These are phyloP conservation scores for Temnothorax unifasciatus DNA, from an alignment of 2,888 invertebrate species.

Conservation along the genomic window DNA sequence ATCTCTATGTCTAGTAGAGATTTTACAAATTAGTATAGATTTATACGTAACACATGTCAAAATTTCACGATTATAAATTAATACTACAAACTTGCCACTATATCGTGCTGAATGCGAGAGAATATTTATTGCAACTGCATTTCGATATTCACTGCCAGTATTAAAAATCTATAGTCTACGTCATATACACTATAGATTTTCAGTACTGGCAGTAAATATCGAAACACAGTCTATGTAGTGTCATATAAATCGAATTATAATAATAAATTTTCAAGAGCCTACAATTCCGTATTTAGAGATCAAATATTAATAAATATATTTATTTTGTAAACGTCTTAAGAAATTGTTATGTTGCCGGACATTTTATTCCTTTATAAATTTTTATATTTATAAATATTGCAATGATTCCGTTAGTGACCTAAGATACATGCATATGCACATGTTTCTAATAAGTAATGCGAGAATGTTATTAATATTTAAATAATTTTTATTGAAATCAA, in stretches of 20 bases:
- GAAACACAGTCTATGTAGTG: not conserved
- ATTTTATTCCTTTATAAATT: not conserved
- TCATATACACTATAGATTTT: too few species aligned
- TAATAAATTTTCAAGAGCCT: constrained; percentile 2
- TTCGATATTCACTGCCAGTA: too few species aligned
- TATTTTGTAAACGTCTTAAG: not conserved
- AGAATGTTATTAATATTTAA: not conserved
- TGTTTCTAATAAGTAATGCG: not conserved
- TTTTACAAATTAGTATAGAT: constrained; percentile 24
- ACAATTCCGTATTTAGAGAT: not conserved
- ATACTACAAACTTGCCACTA: constrained; percentile 13
- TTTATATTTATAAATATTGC: constrained; percentile 6
- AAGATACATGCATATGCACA: not conserved
- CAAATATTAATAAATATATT: constrained; percentile 6
- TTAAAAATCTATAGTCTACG: too few species aligned
- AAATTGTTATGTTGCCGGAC: not conserved
- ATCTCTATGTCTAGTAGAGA: not conserved
- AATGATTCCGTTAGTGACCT: not conserved
- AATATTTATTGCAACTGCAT: constrained; percentile 13
- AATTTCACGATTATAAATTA: not conserved
- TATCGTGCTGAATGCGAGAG: not conserved
- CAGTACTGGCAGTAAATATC: too few species aligned
- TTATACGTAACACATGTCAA: not conserved
- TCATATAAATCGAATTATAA: not conserved
- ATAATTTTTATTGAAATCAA: not conserved